Evolutionary conservation across 2,113 vertebrate genomes (phyloP).

Genomic region (Crotalus viridis): DNA sequence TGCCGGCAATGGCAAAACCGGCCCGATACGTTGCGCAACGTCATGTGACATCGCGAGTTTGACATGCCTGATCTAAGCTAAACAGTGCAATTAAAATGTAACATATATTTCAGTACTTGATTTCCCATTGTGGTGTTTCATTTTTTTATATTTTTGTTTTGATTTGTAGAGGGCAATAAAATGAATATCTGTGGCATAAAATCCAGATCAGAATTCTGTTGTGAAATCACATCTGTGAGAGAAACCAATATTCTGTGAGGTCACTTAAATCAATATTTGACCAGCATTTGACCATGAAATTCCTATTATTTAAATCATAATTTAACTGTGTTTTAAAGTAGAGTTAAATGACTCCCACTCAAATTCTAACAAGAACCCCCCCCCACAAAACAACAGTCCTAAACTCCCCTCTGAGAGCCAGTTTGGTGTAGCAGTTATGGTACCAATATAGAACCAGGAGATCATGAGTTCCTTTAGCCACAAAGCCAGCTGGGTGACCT

Average conservation of each 20-base stretch:
- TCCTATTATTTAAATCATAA: background rate
- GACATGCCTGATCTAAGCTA: background rate
- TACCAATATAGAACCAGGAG: background rate
- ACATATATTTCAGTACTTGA: background rate
- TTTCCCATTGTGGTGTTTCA: background rate
- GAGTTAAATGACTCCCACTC: background rate
- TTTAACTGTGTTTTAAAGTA: background rate
- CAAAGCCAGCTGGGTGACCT: background rate
- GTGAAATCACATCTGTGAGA: background rate
- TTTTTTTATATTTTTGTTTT: background rate
- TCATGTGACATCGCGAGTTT: no score
- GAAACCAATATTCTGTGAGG: background rate
- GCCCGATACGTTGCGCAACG: no score
- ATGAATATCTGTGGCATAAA: background rate
- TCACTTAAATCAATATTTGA: background rate
- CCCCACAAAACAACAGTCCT: background rate
- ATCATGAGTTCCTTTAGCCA: background rate
- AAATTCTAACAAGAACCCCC: background rate
- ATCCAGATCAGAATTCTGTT: background rate
- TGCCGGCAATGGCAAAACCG: no score
- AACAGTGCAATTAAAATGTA: background rate
- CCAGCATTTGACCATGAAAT: background rate
- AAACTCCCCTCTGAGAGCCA: background rate
- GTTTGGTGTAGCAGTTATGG: background rate
- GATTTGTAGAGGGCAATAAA: background rate